phyloP scores from a whole-genome alignment of 2,797 vertebrate genomes.

The Muscicapa striata region DNA sequence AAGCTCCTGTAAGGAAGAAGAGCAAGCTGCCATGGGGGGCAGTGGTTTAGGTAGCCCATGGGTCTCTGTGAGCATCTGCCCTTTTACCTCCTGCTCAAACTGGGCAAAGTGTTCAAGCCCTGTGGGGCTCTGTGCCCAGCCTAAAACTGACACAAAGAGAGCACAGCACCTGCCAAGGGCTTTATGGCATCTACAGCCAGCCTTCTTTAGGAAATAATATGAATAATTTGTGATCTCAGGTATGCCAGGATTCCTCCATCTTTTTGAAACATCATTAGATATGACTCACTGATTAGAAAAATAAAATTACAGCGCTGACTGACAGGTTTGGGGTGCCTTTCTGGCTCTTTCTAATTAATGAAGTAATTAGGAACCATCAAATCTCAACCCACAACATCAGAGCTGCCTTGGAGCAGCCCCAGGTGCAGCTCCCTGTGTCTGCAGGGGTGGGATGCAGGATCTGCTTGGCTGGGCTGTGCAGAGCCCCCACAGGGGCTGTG shows the following conservation, averaged over 20 bases:
- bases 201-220: background rate
- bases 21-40: background rate
- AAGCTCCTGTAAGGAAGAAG: background rate
- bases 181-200: background rate
- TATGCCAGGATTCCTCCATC: background rate
- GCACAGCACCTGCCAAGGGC: background rate
- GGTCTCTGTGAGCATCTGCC: background rate
- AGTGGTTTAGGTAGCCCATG: accelerated
- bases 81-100: background rate
- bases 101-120: background rate
- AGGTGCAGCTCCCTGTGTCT: background rate
- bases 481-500: background rate
- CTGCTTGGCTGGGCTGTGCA: background rate
- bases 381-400: accelerated
- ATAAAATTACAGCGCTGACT: background rate
- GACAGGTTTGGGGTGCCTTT: background rate
- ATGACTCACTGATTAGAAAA: background rate
- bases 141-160: background rate
- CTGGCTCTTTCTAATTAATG: background rate
- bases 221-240: background rate
- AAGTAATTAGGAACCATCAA: background rate
- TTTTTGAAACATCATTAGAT: background rate
- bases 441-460: background rate
- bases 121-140: background rate
- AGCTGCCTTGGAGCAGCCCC: background rate